These are phyloP conservation scores for Chymomyza procnemis DNA, from an alignment of 2,888 invertebrate species.

Conservation along the genomic window DNA sequence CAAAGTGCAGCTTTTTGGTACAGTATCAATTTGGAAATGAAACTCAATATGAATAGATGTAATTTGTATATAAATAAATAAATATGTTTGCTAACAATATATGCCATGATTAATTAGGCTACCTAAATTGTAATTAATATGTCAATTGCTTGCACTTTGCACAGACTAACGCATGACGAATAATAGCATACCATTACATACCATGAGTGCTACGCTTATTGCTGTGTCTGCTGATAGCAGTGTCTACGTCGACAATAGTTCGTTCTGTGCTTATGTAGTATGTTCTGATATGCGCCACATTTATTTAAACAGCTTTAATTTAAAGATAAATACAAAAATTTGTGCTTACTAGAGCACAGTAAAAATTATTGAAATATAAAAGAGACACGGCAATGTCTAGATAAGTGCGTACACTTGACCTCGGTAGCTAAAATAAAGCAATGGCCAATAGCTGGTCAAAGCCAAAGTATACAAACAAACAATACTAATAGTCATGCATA, in stretches of 20 bases:
- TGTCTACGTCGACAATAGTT: neutral
- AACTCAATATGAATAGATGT: neutral
- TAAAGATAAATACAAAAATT: neutral
- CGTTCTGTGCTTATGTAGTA: neutral
- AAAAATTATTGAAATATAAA: no score
- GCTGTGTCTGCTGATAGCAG: neutral
- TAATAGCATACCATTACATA: neutral
- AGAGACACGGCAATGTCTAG: no score
- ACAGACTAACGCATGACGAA: neutral
- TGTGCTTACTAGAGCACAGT: neutral
- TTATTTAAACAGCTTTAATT: slow-evolving; percentile 1
- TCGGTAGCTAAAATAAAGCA: neutral
- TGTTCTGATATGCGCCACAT: neutral
- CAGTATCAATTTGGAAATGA: neutral
- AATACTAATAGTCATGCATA: neutral
- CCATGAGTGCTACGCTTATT: neutral
- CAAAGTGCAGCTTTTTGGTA: neutral
- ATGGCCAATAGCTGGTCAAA: neutral
- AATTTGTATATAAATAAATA: neutral
- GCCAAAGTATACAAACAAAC: neutral
- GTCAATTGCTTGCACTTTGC: neutral
- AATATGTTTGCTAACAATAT: neutral
- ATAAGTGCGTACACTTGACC: neutral
- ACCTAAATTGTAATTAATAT: neutral
- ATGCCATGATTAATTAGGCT: no score